Conservation (phyloP, 2,797 vertebrate species). For the Pelodytes ibericus region DNA sequence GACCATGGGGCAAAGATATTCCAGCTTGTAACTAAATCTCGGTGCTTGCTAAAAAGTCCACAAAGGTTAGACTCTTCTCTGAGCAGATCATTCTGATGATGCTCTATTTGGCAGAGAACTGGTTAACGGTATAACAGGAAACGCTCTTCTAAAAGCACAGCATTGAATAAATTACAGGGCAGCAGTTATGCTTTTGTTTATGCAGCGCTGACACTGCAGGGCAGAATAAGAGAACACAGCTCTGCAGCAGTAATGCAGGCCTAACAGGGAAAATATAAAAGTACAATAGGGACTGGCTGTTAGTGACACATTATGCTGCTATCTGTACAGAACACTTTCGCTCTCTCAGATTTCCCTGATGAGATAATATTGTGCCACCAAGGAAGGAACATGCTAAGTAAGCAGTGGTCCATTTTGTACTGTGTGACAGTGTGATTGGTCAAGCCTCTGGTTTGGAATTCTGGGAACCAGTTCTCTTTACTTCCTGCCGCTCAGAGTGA, state of each 20-base stretch:
- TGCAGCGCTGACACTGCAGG: not conserved
- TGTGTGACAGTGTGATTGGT: not conserved
- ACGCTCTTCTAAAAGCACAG: not conserved
- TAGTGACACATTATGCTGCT: not conserved
- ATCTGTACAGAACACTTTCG: not conserved
- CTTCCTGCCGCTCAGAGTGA: not conserved
- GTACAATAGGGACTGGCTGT: not conserved
- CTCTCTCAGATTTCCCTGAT: not conserved
- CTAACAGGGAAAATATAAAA: not conserved
- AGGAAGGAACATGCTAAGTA: constrained; percentile 3
- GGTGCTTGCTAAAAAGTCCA: too few species aligned
- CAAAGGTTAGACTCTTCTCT: too few species aligned
- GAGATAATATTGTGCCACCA: not conserved
- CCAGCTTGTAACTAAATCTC: too few species aligned
- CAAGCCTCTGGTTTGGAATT: not conserved
- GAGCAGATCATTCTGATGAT: too few species aligned
- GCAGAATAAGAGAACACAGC: not conserved
- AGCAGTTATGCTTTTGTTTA: not conserved
- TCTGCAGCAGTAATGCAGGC: not conserved
- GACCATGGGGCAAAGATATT: too few species aligned
- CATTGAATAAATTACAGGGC: not conserved
- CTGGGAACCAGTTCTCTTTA: not conserved
- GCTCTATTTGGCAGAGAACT: not conserved
- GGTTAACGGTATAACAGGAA: not conserved
- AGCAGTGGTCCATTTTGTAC: not conserved